Evolutionary conservation across 2,113 vertebrate species (phyloP).

Genomic region (Mormoops blainvillei): DNA sequence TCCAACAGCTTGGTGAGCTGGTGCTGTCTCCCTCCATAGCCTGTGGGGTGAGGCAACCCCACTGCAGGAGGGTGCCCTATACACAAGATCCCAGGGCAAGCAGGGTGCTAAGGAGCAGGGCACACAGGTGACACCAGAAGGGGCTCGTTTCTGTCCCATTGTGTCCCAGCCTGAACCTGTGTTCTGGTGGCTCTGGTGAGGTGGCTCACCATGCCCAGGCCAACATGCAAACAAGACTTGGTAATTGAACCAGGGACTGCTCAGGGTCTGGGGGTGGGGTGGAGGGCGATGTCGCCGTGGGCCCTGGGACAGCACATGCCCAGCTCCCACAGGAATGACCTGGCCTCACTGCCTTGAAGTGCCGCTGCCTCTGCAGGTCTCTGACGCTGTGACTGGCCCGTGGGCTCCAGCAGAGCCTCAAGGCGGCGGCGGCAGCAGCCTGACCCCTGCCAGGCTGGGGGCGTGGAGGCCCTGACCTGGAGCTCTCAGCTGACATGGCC

Average conservation of each 20-base stretch:
- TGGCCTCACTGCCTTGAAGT: neutral
- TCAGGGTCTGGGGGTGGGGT: neutral
- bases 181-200: neutral
- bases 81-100: neutral
- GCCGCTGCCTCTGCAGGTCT: accelerated
- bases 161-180: neutral
- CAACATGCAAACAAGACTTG: neutral
- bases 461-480: accelerated
- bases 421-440: neutral
- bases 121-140: neutral
- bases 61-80: neutral
- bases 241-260: neutral
- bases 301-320: neutral
- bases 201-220: neutral
- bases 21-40: neutral
- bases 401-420: neutral
- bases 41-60: neutral
- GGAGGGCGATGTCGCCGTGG: neutral
- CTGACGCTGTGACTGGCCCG: neutral
- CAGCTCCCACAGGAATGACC: neutral
- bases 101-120: neutral
- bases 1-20: neutral
- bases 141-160: neutral
- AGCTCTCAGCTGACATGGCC: neutral
- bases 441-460: neutral